phyloP scores from a whole-genome alignment of 2,113 vertebrate genomes.

The Chionomys nivalis region DNA sequence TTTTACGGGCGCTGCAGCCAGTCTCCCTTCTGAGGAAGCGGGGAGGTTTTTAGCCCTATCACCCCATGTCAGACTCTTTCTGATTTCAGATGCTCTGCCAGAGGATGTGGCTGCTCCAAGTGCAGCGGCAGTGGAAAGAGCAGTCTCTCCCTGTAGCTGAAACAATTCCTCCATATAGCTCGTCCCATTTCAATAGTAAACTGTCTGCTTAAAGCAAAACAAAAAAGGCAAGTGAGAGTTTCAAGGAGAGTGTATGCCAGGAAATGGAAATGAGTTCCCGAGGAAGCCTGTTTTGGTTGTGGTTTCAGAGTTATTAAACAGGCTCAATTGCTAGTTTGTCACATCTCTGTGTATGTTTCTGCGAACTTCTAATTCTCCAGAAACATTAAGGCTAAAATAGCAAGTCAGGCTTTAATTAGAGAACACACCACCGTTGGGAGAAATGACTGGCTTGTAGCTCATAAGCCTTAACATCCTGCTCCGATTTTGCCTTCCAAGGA shows the following conservation, averaged over 20 bases:
- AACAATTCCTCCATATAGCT: neutral
- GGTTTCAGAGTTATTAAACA: conserved; percentile 56
- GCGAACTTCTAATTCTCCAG: conserved; percentile 40
- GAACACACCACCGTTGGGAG: neutral
- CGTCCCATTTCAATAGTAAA: conserved; percentile 21
- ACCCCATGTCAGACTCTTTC: conserved; percentile 17
- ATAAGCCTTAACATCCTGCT: neutral
- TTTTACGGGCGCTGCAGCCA: neutral
- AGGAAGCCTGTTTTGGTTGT: conserved; percentile 13
- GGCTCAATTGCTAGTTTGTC: conserved; percentile 25
- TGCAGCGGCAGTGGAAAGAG: conserved; percentile 27
- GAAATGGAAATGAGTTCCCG: conserved; percentile 51
- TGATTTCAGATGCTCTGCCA: conserved; percentile 27
- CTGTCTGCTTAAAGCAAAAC: conserved; percentile 61
- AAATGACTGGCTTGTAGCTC: neutral
- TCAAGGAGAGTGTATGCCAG: conserved; percentile 36
- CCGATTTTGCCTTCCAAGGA: neutral
- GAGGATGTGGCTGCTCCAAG: conserved; percentile 39
- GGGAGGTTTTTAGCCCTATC: neutral
- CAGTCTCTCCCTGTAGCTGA: conserved; percentile 38
- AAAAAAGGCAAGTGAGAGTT: conserved; percentile 12
- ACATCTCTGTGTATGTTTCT: conserved; percentile 32
- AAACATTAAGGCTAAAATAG: conserved; percentile 12
- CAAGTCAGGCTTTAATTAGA: neutral
- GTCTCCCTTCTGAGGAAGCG: neutral